phyloP scores from a whole-genome alignment of 2,797 vertebrate species.

The Coregonus ussuriensis region DNA sequence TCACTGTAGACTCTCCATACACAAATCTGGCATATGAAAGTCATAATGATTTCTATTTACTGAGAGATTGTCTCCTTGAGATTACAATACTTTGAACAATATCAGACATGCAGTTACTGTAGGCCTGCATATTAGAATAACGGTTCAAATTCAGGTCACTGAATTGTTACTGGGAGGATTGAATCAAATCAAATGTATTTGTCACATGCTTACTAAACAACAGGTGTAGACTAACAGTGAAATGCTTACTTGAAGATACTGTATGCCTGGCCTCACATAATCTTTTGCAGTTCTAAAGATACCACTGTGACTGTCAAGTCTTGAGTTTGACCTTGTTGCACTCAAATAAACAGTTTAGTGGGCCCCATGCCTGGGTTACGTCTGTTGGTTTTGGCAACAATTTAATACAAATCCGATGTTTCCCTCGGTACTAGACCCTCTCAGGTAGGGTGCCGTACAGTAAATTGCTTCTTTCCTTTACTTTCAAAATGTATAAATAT shows the following conservation, averaged over 20 bases:
- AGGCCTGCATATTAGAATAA: slow-evolving; percentile 31
- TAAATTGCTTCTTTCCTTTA: slow-evolving; percentile 50
- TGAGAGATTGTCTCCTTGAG: slow-evolving; percentile 15
- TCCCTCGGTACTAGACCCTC: slow-evolving; percentile 25
- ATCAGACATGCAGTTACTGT: slow-evolving; percentile 36
- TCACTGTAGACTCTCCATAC: too few relatives aligned
- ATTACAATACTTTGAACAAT: slow-evolving; percentile 9
- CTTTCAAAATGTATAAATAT: slow-evolving; percentile 66
- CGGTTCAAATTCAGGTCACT: slow-evolving; percentile 18
- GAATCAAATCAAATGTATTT: background rate
- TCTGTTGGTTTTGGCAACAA: slow-evolving; percentile 3
- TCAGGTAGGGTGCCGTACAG: slow-evolving; percentile 51
- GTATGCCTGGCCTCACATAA: background rate
- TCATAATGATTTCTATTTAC: slow-evolving; percentile 36
- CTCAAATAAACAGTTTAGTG: background rate
- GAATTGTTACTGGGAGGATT: slow-evolving; percentile 14
- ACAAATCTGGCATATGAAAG: slow-evolving; percentile 8
- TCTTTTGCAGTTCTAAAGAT: slow-evolving; percentile 1
- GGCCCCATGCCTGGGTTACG: background rate
- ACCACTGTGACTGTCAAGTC: background rate
- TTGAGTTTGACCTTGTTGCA: background rate
- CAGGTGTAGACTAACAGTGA: too few relatives aligned
- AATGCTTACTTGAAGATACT: background rate
- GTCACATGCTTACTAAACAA: too few relatives aligned
- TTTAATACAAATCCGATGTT: slow-evolving; percentile 29